phyloP scores from a whole-genome alignment of 35 echinoderm and acorn worm species.

The Strongylocentrotus purpuratus region DNA sequence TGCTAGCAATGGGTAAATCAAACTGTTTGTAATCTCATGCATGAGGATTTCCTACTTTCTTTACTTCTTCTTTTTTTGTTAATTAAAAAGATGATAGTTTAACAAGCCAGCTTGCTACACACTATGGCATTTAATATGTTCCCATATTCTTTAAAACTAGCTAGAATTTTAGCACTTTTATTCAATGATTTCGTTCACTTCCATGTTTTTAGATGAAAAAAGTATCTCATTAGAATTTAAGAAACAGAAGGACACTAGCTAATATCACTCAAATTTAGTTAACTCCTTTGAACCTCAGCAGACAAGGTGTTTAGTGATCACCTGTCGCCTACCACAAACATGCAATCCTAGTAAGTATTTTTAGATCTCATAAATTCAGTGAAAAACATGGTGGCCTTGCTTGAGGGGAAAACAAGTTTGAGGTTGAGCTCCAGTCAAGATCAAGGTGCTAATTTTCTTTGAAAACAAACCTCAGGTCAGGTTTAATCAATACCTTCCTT shows the following conservation, averaged over 20 bases:
- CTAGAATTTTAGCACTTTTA: too few relatives aligned
- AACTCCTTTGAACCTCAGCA: not conserved
- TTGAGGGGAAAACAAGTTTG: conserved; percentile 1
- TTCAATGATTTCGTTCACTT: not conserved
- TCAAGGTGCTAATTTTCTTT: not conserved
- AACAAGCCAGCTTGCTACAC: too few relatives aligned
- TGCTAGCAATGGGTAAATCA: too few relatives aligned
- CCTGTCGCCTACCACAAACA: conserved; percentile 8
- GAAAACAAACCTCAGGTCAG: not conserved
- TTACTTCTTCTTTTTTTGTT: too few relatives aligned
- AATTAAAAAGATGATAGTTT: too few relatives aligned
- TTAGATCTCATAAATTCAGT: not conserved
- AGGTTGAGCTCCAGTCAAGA: not conserved
- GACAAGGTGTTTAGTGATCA: not conserved
- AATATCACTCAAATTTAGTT: not conserved
- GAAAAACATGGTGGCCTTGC: conserved; percentile 4
- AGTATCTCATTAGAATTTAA: not conserved
- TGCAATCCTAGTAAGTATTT: not conserved
- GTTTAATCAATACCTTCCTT: conserved; percentile 10
- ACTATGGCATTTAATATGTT: too few relatives aligned
- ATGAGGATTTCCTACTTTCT: too few relatives aligned
- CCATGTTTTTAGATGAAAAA: not conserved
- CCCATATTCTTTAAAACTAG: too few relatives aligned
- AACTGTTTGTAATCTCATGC: too few relatives aligned
- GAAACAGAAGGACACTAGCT: not conserved